Conservation (phyloP, 2,888 invertebrate genomes). For the Hetaerina titia region DNA sequence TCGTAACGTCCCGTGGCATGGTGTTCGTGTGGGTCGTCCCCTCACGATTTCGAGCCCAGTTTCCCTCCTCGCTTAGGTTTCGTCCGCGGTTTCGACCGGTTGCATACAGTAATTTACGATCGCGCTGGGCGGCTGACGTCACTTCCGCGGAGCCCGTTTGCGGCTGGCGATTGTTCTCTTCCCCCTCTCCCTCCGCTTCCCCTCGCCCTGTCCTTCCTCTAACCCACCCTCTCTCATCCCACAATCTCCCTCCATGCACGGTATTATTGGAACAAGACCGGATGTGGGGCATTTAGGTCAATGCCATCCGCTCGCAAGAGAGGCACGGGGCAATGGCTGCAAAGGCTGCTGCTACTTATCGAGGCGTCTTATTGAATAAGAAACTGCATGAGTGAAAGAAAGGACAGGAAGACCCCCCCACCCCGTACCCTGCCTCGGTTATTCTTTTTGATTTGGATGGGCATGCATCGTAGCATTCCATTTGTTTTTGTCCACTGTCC, state of each 20-base stretch:
- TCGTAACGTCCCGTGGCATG: neutral
- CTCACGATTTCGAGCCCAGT: neutral
- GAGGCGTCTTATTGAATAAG: constrained; percentile 22
- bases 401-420: neutral
- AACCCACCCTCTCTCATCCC: neutral
- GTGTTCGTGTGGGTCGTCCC: neutral
- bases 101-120: constrained; percentile 35
- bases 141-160: constrained; percentile 26
- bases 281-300: constrained; percentile 53
- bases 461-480: too few relatives aligned
- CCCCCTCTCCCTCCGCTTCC: neutral
- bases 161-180: constrained; percentile 23
- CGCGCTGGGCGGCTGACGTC: neutral
- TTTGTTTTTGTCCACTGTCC: too few relatives aligned
- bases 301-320: constrained; percentile 36
- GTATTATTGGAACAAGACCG: constrained; percentile 54
- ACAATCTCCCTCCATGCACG: neutral
- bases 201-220: neutral
- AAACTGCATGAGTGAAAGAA: neutral
- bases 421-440: neutral
- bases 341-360: neutral
- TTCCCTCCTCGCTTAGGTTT: too few relatives aligned
- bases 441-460: too few relatives aligned
- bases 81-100: constrained; percentile 23
- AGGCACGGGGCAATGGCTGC: neutral